These are phyloP conservation scores for Cladorhizidae sp. DNA, from an alignment of 37 sponge, comb jelly and placozoan genomes.

Conservation along the genomic window DNA sequence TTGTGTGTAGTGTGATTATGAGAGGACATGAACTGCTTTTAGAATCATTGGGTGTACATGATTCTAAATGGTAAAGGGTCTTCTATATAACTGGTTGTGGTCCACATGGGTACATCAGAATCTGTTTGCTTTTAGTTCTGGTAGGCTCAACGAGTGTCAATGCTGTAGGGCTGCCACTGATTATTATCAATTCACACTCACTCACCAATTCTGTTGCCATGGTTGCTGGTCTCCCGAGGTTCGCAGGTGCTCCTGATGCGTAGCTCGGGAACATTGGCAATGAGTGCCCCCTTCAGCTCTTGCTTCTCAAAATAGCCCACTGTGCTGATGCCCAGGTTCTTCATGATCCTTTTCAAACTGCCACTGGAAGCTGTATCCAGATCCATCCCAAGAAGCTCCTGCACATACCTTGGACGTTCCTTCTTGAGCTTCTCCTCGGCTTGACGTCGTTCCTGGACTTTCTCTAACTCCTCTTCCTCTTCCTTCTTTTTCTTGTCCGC, in stretches of 20 bases:
- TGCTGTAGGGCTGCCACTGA: too few species aligned
- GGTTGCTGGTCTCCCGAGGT: too few species aligned
- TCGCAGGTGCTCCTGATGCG: neutral
- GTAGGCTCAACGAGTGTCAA: too few species aligned
- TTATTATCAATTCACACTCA: neutral
- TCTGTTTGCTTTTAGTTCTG: too few species aligned
- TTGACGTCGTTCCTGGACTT: slow-evolving; percentile 20
- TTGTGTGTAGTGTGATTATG: too few species aligned
- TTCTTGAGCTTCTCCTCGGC: slow-evolving; percentile 9
- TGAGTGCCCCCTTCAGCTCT: slow-evolving; percentile 61
- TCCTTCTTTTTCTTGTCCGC: slow-evolving; percentile 44
- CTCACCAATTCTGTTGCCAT: too few species aligned
- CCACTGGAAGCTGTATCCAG: slow-evolving; percentile 40
- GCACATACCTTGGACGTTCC: slow-evolving; percentile 39
- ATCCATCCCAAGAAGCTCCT: slow-evolving; percentile 64
- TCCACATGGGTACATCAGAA: too few species aligned
- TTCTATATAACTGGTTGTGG: too few species aligned
- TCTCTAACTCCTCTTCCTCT: slow-evolving; percentile 54
- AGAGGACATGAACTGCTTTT: too few species aligned
- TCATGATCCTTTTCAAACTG: slow-evolving; percentile 69
- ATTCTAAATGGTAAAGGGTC: too few species aligned
- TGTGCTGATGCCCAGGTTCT: slow-evolving; percentile 53
- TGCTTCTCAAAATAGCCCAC: slow-evolving; percentile 40
- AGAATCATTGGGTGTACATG: too few species aligned
- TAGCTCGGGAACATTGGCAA: slow-evolving; percentile 59